Evolutionary conservation across 2,888 invertebrate species (phyloP).

Genomic region (Habrosyne pyritoides): DNA sequence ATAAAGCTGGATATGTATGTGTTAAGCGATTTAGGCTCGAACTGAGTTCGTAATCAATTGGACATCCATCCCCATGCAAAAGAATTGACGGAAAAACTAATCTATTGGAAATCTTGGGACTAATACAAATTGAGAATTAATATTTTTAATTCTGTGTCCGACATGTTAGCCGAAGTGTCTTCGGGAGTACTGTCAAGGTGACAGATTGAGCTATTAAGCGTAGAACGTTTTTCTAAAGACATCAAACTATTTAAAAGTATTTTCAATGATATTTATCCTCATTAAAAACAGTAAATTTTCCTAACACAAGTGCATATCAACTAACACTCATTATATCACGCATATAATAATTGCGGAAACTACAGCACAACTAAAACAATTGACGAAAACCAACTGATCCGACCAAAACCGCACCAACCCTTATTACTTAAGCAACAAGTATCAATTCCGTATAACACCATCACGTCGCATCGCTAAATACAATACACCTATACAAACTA

Average conservation of each 20-base stretch:
- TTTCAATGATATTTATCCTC: neutral
- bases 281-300: constrained; percentile 29
- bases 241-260: neutral
- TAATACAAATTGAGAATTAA: neutral
- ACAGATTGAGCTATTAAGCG: neutral
- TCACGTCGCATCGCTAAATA: constrained; percentile 38
- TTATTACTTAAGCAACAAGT: constrained; percentile 10
- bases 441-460: constrained; percentile 31
- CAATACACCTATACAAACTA: constrained; percentile 47
- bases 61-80: neutral
- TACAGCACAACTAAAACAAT: constrained; percentile 39
- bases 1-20: constrained; percentile 11
- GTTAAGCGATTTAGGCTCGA: neutral
- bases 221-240: neutral
- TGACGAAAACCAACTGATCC: constrained; percentile 50
- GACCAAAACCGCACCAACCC: constrained; percentile 26
- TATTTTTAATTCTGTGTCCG: neutral
- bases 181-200: neutral
- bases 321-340: constrained; percentile 29
- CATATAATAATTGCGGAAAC: neutral
- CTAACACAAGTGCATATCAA: constrained; percentile 39
- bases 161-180: neutral
- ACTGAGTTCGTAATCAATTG: constrained; percentile 9
- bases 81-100: neutral
- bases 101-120: neutral